These are phyloP conservation scores for Cynodonichthys magdalenae DNA, from an alignment of 2,797 vertebrate genomes.

Conservation along the genomic window DNA sequence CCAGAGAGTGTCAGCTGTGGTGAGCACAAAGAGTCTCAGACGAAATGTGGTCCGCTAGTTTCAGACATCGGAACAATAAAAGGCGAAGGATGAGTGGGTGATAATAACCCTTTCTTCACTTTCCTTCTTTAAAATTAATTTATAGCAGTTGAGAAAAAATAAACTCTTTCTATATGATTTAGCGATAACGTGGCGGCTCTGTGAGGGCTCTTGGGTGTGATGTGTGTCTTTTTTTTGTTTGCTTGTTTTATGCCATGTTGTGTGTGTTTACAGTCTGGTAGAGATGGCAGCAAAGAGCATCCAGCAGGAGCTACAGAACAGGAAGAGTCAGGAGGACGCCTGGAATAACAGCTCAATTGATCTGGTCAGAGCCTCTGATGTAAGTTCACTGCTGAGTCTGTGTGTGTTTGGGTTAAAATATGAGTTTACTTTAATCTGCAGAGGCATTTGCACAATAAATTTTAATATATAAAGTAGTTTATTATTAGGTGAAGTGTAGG, in stretches of 20 bases:
- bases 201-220: too few relatives aligned
- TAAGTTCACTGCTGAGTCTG: constrained; percentile 66
- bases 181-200: too few relatives aligned
- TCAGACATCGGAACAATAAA: neutral
- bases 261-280: constrained; percentile 82
- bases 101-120: too few relatives aligned
- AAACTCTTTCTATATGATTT: neutral
- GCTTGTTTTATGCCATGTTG: neutral
- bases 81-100: neutral
- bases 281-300: constrained; percentile 90
- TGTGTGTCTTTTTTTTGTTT: neutral
- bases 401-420: neutral
- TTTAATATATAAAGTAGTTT: neutral
- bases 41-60: constrained; percentile 5
- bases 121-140: too few relatives aligned
- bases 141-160: too few relatives aligned
- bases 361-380: constrained; percentile 92
- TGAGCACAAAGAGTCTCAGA: constrained; percentile 14
- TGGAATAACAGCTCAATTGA: constrained; percentile 96
- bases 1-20: constrained; percentile 16
- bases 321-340: constrained; percentile 89
- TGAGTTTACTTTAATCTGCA: neutral
- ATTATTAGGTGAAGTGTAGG: neutral
- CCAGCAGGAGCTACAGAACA: constrained; percentile 85
- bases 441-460: neutral